These are phyloP conservation scores for Osmoderma eremita DNA, from an alignment of 2,888 invertebrate species.

Conservation along the genomic window DNA sequence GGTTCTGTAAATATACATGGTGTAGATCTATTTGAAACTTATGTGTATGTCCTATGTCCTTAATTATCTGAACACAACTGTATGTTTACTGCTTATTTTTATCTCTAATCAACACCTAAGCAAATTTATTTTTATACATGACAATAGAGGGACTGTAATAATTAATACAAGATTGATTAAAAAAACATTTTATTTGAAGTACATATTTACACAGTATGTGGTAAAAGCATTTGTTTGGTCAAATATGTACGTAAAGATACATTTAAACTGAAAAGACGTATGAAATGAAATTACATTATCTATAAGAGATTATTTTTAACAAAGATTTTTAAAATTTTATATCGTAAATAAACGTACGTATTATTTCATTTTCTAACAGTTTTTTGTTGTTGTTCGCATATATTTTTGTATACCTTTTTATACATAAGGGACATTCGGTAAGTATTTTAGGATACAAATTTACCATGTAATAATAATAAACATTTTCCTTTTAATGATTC, in stretches of 20 bases:
- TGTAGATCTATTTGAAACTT: too few species aligned
- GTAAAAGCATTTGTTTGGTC: constrained; percentile 40
- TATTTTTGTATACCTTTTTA: constrained; percentile 4
- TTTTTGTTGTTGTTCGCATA: constrained; percentile 15
- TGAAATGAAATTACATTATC: constrained; percentile 21
- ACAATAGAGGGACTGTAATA: background rate
- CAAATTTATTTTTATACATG: too few species aligned
- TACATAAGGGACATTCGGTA: constrained; percentile 10
- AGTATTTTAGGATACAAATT: constrained; percentile 42
- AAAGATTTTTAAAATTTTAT: constrained; percentile 5
- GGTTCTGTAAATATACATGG: too few species aligned
- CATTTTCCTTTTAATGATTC: constrained; percentile 40
- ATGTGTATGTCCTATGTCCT: too few species aligned
- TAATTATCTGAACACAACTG: too few species aligned
- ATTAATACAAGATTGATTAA: constrained; percentile 24
- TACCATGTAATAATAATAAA: constrained; percentile 38
- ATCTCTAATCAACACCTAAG: too few species aligned
- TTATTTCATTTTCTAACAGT: constrained; percentile 26
- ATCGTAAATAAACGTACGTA: constrained; percentile 24
- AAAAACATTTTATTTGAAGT: constrained; percentile 44
- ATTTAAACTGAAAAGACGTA: constrained; percentile 34
- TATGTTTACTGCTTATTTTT: too few species aligned
- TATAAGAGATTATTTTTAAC: constrained; percentile 28
- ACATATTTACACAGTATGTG: constrained; percentile 43
- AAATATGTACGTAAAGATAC: constrained; percentile 37